These are phyloP conservation scores for Gorsachius goisagi DNA, from an alignment of 2,113 vertebrate genomes.

Conservation along the genomic window DNA sequence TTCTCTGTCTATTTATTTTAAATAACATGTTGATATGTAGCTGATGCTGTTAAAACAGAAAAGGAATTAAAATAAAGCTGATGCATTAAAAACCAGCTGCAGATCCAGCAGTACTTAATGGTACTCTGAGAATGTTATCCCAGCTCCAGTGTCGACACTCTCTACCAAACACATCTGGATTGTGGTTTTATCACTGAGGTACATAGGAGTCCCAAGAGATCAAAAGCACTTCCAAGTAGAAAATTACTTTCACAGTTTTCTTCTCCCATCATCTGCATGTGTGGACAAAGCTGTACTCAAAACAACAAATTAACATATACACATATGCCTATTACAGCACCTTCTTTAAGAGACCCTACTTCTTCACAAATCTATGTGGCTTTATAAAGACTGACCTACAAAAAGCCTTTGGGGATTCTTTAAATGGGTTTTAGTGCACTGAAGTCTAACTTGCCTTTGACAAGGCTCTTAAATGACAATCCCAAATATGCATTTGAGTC, in stretches of 20 bases:
- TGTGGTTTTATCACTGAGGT: slow-evolving; percentile 6
- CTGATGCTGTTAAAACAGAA: not conserved
- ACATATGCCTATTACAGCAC: not conserved
- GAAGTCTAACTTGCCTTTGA: not conserved
- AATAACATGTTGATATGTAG: not conserved
- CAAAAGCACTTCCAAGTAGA: slow-evolving; percentile 44
- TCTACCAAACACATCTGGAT: slow-evolving; percentile 13
- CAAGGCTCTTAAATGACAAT: not conserved
- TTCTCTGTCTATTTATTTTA: not conserved
- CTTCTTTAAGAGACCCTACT: not conserved
- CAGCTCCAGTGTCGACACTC: not conserved
- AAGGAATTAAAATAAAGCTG: not conserved
- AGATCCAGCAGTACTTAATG: not conserved
- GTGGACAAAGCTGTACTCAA: not conserved
- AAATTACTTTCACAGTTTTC: slow-evolving; percentile 1
- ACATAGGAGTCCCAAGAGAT: not conserved
- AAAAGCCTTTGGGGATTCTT: not conserved
- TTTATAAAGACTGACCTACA: not conserved
- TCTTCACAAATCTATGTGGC: not conserved
- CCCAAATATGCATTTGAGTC: not conserved
- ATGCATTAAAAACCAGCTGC: not conserved
- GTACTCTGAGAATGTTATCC: not conserved
- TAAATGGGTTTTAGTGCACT: not conserved
- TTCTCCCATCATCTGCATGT: not conserved
- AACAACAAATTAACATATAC: not conserved